Percentiles rank a stretch among this genome's conserved stretches.
phyloP scores from a whole-genome alignment of 2,888 invertebrate species.

The Hybos culiciformis region DNA sequence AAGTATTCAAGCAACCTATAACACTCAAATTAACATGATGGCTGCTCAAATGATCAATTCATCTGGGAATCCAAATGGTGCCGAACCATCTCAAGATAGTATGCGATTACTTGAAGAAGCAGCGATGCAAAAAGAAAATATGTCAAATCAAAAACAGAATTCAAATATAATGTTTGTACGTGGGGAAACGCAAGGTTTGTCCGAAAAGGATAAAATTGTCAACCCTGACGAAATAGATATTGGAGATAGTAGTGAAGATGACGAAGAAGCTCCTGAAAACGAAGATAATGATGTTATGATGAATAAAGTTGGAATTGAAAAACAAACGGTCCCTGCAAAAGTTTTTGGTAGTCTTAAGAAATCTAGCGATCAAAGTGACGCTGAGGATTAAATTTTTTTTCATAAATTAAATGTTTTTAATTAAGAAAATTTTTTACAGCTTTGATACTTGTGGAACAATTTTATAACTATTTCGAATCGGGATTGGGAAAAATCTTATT shows the following conservation, averaged over 20 bases:
- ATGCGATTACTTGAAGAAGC: conserved; percentile 81
- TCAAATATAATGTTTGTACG: conserved; percentile 73
- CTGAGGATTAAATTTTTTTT: conserved; percentile 15
- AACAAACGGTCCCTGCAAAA: conserved; percentile 74
- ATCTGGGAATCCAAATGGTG: conserved; percentile 52
- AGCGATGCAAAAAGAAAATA: conserved; percentile 56
- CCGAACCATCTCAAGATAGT: conserved; percentile 65
- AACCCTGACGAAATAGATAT: conserved; percentile 85
- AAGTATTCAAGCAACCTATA: conserved; percentile 94
- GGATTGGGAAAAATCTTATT: no score
- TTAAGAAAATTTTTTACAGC: no score
- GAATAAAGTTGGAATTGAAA: conserved; percentile 61
- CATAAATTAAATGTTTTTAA: not conserved
- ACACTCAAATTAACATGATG: conserved; percentile 99
- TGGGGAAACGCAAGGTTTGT: conserved; percentile 69
- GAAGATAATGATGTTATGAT: conserved; percentile 41
- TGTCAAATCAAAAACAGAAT: conserved; percentile 16
- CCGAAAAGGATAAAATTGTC: conserved; percentile 49
- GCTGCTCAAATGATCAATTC: conserved; percentile 91
- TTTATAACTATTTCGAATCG: no score
- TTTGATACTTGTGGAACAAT: no score
- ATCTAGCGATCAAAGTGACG: conserved; percentile 23
- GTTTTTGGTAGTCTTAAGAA: conserved; percentile 71
- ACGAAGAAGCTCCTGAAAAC: conserved; percentile 43
- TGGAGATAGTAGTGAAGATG: conserved; percentile 56